Base-by-base conservation (phyloP, 2,888 invertebrate species). In the Agriopis leucophaearia region DNA sequence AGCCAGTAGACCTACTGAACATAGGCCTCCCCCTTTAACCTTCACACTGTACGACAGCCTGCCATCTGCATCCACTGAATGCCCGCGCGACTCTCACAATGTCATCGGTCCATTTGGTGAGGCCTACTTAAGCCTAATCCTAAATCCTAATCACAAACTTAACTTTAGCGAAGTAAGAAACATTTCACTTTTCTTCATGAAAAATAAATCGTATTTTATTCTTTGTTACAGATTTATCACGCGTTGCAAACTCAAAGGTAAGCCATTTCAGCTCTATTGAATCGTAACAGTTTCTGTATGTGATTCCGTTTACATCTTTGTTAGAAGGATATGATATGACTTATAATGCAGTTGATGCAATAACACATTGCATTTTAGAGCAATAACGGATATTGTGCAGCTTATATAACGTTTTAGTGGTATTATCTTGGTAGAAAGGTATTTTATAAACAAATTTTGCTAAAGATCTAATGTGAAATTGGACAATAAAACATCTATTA, bases 351-450 rank as follows among this genome's bases (percentile, higher is more conserved):
- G 63, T 59, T 51, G 55, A 16, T 64, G 64, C 64, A 64, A 64
- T 64, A 67, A 56, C 66, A 66, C 63, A 66, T 63, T 65, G 69
- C 60, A 54, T 71, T 67, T 69, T 64, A n/a, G 27, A 52, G 47
- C 38, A 54, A 47, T 54, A 61, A 44, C 15, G 42, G 27, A 4
- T 10, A 1, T 27, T 9, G 9, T 45, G 9, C 15, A 45, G 27
- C 13, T 55, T 27, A 18, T 27, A 12, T 55, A 55, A 8, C 16
- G 7, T 13, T 44, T 44, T 13, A 6, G 10, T 55, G 8, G 27
- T 55, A 8, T 40, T 42, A 16, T 38, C 15, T 38, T 38, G 10
- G 15, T 5, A 38, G 3, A 16, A 15, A 16, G 12, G 54, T 13
- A 12, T 16, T 50, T 50, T 16, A 16, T 8, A 16, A 47, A 15